Evolutionary conservation across 2,888 invertebrate genomes (phyloP), one percentile per base, ranked within the genome.

Genomic region (Sphaeridia pumilis): DNA sequence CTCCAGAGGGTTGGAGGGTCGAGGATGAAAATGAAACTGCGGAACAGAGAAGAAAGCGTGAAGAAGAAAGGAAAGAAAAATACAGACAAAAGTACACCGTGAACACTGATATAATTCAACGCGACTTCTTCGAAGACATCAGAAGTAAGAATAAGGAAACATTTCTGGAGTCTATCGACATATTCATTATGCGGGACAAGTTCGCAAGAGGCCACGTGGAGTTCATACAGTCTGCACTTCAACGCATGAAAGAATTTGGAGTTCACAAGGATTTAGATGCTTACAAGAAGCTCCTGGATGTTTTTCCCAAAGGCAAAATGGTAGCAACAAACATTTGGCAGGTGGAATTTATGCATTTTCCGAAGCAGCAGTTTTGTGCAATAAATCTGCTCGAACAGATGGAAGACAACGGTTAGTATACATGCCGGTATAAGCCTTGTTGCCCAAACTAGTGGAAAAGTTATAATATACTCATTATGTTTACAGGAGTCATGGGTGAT

Each of bases 291-390:
- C 67, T 95, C 46, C 73, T 94, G 35, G 81, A 90, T 68, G 78
- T 93, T 36, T 75, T 95, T 69, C 90, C 93, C 0, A 87, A 92
- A 71, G 88, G 89, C 41, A 84, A 80, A 70, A 84, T 90, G 72
- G 80, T 94, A 59, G 82, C 97, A 0, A 73, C 72, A 31, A 92
- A 86, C 69, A 72, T 82, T 41, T 81, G 87, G 70, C 88, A 94
- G 76, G 80, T 83, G 0, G 89, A 92, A 70, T 87, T 93, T 66
- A 79, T 84, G 80, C 90, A 94, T 70, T 95, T 86, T 73, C 93
- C 94, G 0, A 87, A 87, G 69, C 97, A 99, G 67, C 97, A 99
- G 67, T 84, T 90, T 58, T 89, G 90, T 71, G 84, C 84, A 35
- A 80, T 93, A n/a, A 86, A 87, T 69, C 69, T 98, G 48, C 72